Percentiles rank a stretch among this genome's conserved stretches.
Conservation (phyloP, 2,113 vertebrate genomes). For the Fregata magnificens region DNA sequence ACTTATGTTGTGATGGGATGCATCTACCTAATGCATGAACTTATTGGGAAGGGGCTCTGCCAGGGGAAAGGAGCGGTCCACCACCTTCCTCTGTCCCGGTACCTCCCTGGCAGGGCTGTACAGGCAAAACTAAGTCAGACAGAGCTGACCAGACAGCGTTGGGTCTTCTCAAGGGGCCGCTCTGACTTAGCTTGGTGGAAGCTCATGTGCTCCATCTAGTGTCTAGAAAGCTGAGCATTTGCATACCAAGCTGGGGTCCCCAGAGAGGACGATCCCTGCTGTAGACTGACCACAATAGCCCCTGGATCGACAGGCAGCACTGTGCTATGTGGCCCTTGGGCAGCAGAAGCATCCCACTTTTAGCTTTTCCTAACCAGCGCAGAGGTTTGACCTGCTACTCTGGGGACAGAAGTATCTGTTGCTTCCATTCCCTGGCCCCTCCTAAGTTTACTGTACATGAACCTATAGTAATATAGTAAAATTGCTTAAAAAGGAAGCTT, state of each 20-base stretch:
- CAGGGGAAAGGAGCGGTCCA: background rate
- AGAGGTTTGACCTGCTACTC: background rate
- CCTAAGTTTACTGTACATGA: background rate
- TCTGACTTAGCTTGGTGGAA: background rate
- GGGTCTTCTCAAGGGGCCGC: background rate
- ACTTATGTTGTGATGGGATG: accelerated
- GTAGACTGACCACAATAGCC: accelerated
- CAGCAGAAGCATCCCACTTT: background rate
- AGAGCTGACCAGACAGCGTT: background rate
- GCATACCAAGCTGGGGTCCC: background rate
- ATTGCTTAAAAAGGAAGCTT: background rate
- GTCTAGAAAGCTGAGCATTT: background rate
- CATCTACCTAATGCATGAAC: background rate
- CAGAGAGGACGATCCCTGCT: background rate
- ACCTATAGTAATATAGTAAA: accelerated
- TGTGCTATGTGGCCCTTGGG: background rate
- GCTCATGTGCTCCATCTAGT: slow-evolving; percentile 21
- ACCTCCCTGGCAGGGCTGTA: background rate
- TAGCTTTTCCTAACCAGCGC: background rate
- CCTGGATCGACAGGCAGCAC: background rate
- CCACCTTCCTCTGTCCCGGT: accelerated
- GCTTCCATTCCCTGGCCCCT: background rate
- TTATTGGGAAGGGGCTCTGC: background rate
- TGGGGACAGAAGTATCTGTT: background rate
- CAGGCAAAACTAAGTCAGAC: background rate